A percentile compares a stretch with the other conserved stretches of the same genome.
phyloP scores from a whole-genome alignment of 1,140 invertebrate species.

The Hylaeus volcanicus region DNA sequence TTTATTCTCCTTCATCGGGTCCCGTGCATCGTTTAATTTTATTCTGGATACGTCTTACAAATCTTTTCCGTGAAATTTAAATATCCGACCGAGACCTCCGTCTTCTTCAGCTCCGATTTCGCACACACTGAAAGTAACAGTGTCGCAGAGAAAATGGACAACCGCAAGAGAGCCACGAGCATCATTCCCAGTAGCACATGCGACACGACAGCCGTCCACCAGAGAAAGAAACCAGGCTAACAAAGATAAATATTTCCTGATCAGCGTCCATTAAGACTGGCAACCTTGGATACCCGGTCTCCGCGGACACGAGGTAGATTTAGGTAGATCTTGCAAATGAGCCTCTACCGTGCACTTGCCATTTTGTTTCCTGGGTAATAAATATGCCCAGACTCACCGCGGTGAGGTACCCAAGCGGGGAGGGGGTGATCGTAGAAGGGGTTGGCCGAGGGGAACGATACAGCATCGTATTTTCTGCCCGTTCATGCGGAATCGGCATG shows the following conservation, averaged over 20 bases:
- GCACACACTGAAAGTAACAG: no score
- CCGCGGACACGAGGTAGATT: slow-evolving; percentile 46
- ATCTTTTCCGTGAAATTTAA: no score
- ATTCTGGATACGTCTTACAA: no score
- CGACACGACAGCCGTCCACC: neutral
- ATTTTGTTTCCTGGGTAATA: slow-evolving; percentile 63
- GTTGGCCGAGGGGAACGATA: slow-evolving; percentile 30
- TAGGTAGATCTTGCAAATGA: slow-evolving; percentile 63
- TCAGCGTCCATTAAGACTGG: slow-evolving; percentile 20
- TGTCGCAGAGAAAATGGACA: no score
- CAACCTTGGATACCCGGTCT: neutral
- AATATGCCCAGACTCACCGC: slow-evolving; percentile 29
- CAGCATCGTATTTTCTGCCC: slow-evolving; percentile 62
- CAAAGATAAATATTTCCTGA: slow-evolving; percentile 31
- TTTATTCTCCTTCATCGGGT: no score
- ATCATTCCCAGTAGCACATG: neutral
- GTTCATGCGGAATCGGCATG: slow-evolving; percentile 66
- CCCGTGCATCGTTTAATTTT: no score
- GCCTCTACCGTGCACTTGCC: slow-evolving; percentile 54
- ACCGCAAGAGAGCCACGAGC: neutral
- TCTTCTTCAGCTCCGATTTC: no score
- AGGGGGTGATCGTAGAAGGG: slow-evolving; percentile 16
- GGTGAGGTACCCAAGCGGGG: neutral
- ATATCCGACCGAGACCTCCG: no score
- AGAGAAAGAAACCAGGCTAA: slow-evolving; percentile 8